Evolutionary conservation across 2,888 invertebrate species (phyloP), one percentile per base, ranked within the genome.

Genomic region (Polymixis flavicincta): DNA sequence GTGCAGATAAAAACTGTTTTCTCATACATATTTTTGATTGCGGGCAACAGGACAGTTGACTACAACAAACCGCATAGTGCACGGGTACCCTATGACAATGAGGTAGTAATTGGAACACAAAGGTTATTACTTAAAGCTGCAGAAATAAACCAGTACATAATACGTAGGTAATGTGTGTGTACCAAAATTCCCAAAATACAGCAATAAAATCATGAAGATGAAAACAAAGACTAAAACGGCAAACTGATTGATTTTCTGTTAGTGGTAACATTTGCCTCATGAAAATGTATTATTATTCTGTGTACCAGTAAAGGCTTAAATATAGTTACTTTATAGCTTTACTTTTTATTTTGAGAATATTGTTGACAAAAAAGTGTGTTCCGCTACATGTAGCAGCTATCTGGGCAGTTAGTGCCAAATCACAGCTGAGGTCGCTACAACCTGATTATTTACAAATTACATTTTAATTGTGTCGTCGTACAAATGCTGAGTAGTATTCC

Each of bases 391-490:
- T 37, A 74, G 7, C 7, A 9, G n/a, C 19, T 42, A 78, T 32
- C 22, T 17, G 19, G 60, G 8, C 32, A 80, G 37, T 11, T 25
- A 59, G 11, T 70, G 7, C 50, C 32, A 42, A 63, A 61, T 42
- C 52, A 48, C 42, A 42, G 54, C 28, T 55, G 28, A 54, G n/a
- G 60, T 28, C 25, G 2, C 22, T 28, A 37, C 13, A 52, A 50
- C 22, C 61, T 66, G 19, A 77, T 66, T 74, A 65, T 60, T 71
- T 54, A 85, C 66, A 78, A 85, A 82, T 87, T 66, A 57, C 55
- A 67, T 78, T 85, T 80, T 85, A 85, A 87, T 83, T 66, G 74
- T 68, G 59, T 65, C 72, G 61, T 52, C 22, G 45, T 65, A 72
- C 54, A 78, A 55, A 71, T 32, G 14, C n/a, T 8, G 22, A 42